Conservation (phyloP, 1,140 invertebrate species). For the Pemphigus obesinymphae region DNA sequence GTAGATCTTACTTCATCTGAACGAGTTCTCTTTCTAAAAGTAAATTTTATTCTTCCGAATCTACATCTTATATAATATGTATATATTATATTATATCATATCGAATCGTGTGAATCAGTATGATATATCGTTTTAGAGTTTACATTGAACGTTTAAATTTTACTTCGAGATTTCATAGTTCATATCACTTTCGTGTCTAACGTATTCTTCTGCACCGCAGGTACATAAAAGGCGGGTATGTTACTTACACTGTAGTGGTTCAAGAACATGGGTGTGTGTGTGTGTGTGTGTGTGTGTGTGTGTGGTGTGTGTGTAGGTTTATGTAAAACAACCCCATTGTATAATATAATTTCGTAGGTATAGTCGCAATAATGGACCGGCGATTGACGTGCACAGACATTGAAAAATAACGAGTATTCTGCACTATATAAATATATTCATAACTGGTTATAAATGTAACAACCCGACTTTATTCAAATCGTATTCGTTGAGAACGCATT, state of each 20-base stretch:
- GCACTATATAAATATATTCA: neutral
- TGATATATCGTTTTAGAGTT: too few species aligned
- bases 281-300: too few species aligned
- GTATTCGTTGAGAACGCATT: neutral
- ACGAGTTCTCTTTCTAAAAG: too few species aligned
- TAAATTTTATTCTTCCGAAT: too few species aligned
- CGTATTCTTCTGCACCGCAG: neutral
- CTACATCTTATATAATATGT: too few species aligned
- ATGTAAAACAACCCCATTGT: neutral
- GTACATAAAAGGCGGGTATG: neutral
- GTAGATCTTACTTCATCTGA: too few species aligned
- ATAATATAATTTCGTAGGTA: neutral
- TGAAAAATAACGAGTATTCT: neutral
- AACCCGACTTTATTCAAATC: neutral
- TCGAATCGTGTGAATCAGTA: too few species aligned
- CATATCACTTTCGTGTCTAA: too few species aligned
- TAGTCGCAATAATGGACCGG: neutral
- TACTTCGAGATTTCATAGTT: too few species aligned
- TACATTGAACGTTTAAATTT: too few species aligned
- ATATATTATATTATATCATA: too few species aligned
- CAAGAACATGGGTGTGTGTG: neutral
- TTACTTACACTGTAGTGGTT: neutral
- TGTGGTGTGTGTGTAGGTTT: too few species aligned
- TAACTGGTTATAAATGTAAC: neutral
- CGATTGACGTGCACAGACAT: neutral